Conservation (phyloP, 2,888 invertebrate genomes). For the Boloria euphrosyne region DNA sequence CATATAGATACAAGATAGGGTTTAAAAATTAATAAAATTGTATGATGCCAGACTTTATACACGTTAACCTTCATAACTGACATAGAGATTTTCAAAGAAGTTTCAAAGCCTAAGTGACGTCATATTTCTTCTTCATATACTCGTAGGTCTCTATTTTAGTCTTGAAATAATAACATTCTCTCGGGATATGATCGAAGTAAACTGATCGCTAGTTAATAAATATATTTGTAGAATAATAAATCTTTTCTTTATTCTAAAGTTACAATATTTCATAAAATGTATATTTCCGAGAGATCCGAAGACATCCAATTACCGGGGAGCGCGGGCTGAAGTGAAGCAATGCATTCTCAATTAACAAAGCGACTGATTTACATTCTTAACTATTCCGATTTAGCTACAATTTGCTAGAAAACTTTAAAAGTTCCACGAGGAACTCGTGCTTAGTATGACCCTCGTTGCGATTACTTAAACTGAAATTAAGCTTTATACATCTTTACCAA, state of each 20-base stretch:
- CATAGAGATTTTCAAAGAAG: no score
- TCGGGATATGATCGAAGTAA: no score
- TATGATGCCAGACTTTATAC: no score
- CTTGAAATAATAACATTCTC: no score
- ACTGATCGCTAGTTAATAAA: not conserved
- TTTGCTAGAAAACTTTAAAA: constrained; percentile 22
- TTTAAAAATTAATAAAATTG: no score
- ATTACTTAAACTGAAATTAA: no score
- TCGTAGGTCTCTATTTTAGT: no score
- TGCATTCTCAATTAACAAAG: constrained; percentile 25
- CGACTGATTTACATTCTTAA: constrained; percentile 30
- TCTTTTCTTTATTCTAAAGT: not conserved
- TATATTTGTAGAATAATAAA: not conserved
- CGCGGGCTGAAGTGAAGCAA: constrained; percentile 18
- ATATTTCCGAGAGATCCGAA: not conserved
- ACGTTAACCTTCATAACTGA: no score
- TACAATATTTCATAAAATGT: constrained; percentile 3
- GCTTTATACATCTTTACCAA: no score
- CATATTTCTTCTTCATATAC: no score
- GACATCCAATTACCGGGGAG: constrained; percentile 10
- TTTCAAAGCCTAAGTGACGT: no score
- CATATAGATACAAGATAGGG: no score
- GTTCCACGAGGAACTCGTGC: not conserved
- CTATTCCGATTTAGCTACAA: constrained; percentile 28
- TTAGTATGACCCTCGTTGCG: not conserved